These are phyloP conservation scores for Stichodactyla helianthus DNA, from an alignment of 64 coral and sea anemone genomes.

Conservation along the genomic window DNA sequence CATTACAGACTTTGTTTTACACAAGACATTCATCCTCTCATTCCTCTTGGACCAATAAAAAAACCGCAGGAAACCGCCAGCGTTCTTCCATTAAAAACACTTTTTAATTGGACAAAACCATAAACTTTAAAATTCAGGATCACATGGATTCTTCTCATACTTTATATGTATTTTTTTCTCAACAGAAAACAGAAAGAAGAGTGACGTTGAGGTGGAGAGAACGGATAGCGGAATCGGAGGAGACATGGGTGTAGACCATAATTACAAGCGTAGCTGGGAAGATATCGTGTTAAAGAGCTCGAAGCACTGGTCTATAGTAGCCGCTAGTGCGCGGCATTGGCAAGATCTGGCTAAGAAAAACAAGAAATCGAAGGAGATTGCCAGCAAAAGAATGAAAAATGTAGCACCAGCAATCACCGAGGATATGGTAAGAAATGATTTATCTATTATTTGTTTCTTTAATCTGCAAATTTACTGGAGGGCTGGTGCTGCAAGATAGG, in stretches of 20 bases:
- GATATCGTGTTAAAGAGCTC: slow-evolving; percentile 87
- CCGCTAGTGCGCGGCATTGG: slow-evolving; percentile 78
- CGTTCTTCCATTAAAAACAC: too few species aligned
- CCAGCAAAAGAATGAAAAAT: slow-evolving; percentile 9
- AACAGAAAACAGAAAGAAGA: slow-evolving; percentile 20
- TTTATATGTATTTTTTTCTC: not conserved
- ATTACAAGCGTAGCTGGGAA: slow-evolving; percentile 62
- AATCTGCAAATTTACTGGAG: too few species aligned
- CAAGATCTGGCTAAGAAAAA: slow-evolving; percentile 54
- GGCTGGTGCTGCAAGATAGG: too few species aligned
- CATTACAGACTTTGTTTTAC: not conserved
- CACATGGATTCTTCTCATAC: too few species aligned
- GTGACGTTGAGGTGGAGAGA: slow-evolving; percentile 66
- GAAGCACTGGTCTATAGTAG: slow-evolving; percentile 73
- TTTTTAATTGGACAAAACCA: too few species aligned
- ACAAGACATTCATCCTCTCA: not conserved
- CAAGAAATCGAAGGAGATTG: slow-evolving; percentile 29
- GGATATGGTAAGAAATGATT: slow-evolving; percentile 54
- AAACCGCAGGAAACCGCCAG: not conserved
- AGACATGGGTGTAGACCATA: slow-evolving; percentile 45
- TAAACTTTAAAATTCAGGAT: too few species aligned
- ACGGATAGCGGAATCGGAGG: slow-evolving; percentile 90
- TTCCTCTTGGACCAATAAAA: not conserved
- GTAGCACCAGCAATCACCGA: slow-evolving; percentile 48
- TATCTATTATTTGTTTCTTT: too few species aligned